Percentiles rank a stretch among this genome's conserved stretches.
These are phyloP conservation scores for Cenopis cana DNA, from an alignment of 2,888 invertebrate genomes.

Conservation along the genomic window DNA sequence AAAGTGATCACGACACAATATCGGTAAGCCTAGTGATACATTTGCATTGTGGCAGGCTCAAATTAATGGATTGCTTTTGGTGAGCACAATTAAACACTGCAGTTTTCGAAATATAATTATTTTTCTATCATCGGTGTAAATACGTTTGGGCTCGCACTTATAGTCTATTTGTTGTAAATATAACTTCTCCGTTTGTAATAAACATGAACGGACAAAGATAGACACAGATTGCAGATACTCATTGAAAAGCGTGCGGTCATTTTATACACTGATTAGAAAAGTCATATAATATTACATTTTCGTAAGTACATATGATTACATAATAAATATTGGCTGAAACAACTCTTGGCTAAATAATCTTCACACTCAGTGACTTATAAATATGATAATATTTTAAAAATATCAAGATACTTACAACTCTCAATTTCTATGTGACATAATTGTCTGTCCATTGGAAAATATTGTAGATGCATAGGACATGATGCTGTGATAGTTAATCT, in stretches of 20 bases:
- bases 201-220: constrained; percentile 29
- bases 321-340: constrained; percentile 13
- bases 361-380: constrained; percentile 47
- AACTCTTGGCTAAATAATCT: constrained; percentile 7
- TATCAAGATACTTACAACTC: constrained; percentile 95
- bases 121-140: constrained; percentile 70
- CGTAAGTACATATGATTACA: not conserved
- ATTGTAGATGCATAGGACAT: constrained; percentile 98
- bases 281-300: constrained; percentile 23
- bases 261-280: constrained; percentile 26
- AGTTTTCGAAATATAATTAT: constrained; percentile 57
- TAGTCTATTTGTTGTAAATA: constrained; percentile 39
- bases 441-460: constrained; percentile 98
- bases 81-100: constrained; percentile 68
- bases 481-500: constrained; percentile 98
- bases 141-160: constrained; percentile 38
- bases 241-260: constrained; percentile 40
- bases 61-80: constrained; percentile 71
- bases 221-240: constrained; percentile 39
- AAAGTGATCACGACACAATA: constrained; percentile 82
- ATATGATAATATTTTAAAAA: constrained; percentile 48
- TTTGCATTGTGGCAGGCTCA: constrained; percentile 74
- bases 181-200: constrained; percentile 22
- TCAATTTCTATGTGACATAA: constrained; percentile 97
- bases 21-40: constrained; percentile 79